These are phyloP conservation scores for Grus americana DNA, from an alignment of 2,113 vertebrate species.

Conservation along the genomic window DNA sequence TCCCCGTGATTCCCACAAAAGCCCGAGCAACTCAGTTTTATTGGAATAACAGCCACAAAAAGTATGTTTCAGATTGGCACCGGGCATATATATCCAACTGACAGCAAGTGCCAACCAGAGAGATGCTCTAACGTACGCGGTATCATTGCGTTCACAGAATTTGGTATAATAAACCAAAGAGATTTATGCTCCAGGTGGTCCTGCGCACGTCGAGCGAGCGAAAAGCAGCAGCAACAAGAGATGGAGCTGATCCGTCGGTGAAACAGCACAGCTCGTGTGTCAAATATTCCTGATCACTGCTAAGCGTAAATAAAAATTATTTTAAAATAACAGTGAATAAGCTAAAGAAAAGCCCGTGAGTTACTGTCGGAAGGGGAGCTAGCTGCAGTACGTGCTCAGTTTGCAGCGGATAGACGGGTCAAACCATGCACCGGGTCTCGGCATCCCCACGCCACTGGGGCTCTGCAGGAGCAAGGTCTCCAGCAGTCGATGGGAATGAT, in stretches of 20 bases:
- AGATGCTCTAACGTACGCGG: rapidly evolving
- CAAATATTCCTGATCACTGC: rapidly evolving
- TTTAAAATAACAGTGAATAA: not conserved
- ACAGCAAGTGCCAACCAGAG: not conserved
- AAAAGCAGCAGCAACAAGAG: not conserved
- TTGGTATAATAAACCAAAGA: not conserved
- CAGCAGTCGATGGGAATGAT: not conserved
- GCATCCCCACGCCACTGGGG: rapidly evolving
- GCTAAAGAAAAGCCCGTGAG: not conserved
- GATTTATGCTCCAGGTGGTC: not conserved
- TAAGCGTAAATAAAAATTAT: not conserved
- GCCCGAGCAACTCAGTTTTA: not conserved
- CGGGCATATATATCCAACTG: not conserved
- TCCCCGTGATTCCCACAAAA: not conserved
- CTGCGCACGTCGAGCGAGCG: rapidly evolving
- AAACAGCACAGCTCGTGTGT: not conserved
- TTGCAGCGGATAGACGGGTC: not conserved
- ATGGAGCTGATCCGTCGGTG: rapidly evolving
- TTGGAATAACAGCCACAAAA: not conserved
- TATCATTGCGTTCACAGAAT: no score
- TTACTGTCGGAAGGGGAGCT: not conserved
- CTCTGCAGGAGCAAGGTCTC: not conserved
- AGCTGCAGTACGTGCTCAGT: no score
- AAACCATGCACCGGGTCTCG: not conserved
- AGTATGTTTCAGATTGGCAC: not conserved